These are phyloP conservation scores for Chalcosyrphus nemorum DNA, from an alignment of 2,888 invertebrate species.

Conservation along the genomic window DNA sequence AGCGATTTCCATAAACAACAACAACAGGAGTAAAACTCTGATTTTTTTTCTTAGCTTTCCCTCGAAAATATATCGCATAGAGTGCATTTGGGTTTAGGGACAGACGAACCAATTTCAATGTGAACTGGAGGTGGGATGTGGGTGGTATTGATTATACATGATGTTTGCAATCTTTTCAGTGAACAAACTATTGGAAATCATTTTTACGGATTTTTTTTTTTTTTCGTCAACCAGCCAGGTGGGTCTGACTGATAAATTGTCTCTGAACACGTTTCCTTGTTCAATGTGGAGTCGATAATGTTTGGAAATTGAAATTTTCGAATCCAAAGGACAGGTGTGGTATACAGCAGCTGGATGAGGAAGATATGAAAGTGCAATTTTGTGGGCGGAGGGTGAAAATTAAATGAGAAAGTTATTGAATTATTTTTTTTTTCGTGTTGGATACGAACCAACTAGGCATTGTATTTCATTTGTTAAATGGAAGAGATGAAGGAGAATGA, in stretches of 20 bases:
- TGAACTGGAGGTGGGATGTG: not conserved
- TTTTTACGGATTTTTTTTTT: constrained; percentile 1
- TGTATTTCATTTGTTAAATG: constrained; percentile 18
- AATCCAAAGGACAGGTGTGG: constrained; percentile 18
- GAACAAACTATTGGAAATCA: constrained; percentile 37
- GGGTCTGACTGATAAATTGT: constrained; percentile 53
- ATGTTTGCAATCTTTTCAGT: constrained; percentile 38
- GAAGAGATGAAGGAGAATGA: not conserved
- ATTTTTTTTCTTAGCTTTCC: constrained; percentile 2
- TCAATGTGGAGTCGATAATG: constrained; percentile 27
- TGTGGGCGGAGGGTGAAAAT: not conserved
- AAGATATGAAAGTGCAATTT: constrained; percentile 1
- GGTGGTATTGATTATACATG: constrained; percentile 39
- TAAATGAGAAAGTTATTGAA: constrained; percentile 7
- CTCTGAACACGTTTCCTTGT: not conserved
- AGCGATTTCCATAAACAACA: constrained; percentile 63
- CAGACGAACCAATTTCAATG: constrained; percentile 3
- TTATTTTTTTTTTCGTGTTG: not conserved
- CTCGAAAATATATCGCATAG: not conserved
- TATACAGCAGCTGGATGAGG: not conserved
- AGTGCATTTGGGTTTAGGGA: constrained; percentile 27
- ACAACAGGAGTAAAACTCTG: constrained; percentile 12
- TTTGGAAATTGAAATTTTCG: constrained; percentile 54
- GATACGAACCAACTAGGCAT: not conserved
- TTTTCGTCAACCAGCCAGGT: constrained; percentile 31